These are phyloP conservation scores for Calcarius lapponicus DNA, from an alignment of 2,797 vertebrate genomes.

Conservation along the genomic window DNA sequence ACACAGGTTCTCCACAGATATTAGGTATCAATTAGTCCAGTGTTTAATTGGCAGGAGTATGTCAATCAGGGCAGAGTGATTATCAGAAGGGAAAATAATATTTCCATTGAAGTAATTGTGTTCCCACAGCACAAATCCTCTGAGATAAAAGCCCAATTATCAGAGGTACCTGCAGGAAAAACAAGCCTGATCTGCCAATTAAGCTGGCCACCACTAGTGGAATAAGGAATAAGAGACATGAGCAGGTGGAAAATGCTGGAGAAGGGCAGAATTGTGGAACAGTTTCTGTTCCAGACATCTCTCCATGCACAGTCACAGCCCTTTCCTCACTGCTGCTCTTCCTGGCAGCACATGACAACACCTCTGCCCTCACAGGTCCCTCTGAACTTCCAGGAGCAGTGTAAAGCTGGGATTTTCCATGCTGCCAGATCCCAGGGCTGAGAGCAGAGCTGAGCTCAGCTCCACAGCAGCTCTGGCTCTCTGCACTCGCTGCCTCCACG, in stretches of 20 bases:
- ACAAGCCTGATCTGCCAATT: neutral
- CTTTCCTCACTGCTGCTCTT: neutral
- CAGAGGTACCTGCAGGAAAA: neutral
- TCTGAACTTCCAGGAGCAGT: neutral
- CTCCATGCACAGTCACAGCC: neutral
- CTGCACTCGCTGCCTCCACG: neutral
- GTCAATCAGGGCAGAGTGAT: neutral
- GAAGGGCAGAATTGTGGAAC: rapidly evolving
- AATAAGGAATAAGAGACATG: neutral
- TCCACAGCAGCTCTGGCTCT: neutral
- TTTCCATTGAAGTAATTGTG: neutral
- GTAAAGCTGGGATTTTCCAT: neutral
- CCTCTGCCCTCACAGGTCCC: neutral
- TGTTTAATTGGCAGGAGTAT: neutral
- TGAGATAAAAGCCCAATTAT: neutral
- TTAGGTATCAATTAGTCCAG: neutral
- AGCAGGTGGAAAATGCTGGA: neutral
- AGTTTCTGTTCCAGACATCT: neutral
- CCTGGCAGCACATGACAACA: neutral
- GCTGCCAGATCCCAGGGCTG: neutral
- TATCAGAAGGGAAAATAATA: neutral
- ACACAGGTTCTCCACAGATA: neutral
- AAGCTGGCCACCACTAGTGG: neutral
- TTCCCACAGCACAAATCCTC: neutral
- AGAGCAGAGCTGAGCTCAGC: neutral